Percentiles rank a stretch among this genome's conserved stretches.
Conservation (phyloP, 2,113 vertebrate species). For the Erythrolamprus reginae region DNA sequence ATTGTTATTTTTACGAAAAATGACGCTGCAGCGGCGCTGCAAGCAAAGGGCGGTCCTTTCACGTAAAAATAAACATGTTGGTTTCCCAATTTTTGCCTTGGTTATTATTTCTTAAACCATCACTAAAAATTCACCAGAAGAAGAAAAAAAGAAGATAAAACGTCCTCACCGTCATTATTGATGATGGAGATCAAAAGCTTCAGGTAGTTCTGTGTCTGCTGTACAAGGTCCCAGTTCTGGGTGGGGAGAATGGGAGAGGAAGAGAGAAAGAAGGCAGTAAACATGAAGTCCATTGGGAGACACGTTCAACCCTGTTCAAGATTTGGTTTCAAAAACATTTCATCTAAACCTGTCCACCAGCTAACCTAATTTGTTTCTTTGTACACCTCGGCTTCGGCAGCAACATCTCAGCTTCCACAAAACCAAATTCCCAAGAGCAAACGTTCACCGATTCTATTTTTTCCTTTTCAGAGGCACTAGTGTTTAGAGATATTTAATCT, state of each 20-base stretch:
- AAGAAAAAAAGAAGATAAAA: not conserved
- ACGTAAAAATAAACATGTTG: no score
- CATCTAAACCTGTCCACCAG: not conserved
- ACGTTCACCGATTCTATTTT: not conserved
- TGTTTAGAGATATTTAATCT: not conserved
- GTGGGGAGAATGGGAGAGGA: constrained; percentile 9
- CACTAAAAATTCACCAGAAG: not conserved
- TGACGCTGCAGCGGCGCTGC: no score
- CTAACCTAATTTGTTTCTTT: not conserved
- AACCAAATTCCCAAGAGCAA: not conserved
- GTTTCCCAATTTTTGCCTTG: not conserved
- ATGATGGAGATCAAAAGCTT: constrained; percentile 94
- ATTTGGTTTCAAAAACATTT: not conserved
- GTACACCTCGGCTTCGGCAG: not conserved
- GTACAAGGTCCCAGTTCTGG: constrained; percentile 94
- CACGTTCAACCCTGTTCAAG: not conserved
- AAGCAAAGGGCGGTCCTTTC: no score
- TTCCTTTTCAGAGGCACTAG: not conserved
- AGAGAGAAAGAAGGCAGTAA: not conserved
- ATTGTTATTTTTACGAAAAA: no score
- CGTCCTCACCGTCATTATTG: constrained; percentile 86
- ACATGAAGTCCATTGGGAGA: not conserved
- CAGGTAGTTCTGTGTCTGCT: constrained; percentile 98
- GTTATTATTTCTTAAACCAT: not conserved
- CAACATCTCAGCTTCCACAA: not conserved